Conservation (phyloP, 1,140 invertebrate genomes). For the Cotesia chilonis region DNA sequence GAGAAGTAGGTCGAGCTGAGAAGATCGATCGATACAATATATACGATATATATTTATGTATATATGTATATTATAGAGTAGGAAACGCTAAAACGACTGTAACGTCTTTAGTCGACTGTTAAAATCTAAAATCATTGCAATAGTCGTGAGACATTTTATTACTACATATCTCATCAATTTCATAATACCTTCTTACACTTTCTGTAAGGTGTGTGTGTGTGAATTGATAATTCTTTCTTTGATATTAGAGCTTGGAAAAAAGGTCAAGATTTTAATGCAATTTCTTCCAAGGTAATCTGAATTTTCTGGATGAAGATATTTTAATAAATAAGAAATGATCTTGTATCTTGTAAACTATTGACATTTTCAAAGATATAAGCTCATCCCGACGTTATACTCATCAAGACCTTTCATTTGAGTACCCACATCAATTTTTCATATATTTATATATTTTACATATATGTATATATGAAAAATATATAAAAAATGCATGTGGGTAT, state of each 20-base stretch:
- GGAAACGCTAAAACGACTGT: conserved; percentile 26
- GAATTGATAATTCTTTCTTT: background rate
- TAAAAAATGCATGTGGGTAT: too few relatives aligned
- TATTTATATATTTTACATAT: too few relatives aligned
- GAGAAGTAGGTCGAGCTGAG: conserved; percentile 31
- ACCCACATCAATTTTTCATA: too few relatives aligned
- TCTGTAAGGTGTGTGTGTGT: conserved; percentile 1
- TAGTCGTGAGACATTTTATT: conserved; percentile 7
- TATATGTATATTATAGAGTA: background rate
- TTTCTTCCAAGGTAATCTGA: too few relatives aligned
- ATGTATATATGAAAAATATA: too few relatives aligned
- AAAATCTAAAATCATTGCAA: conserved; percentile 9
- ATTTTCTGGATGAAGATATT: too few relatives aligned
- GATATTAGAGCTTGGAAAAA: background rate
- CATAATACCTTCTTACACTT: background rate
- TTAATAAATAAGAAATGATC: too few relatives aligned
- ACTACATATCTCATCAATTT: background rate
- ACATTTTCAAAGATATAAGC: too few relatives aligned
- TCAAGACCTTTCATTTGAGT: too few relatives aligned
- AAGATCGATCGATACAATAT: conserved; percentile 27
- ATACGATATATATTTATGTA: background rate
- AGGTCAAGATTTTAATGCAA: too few relatives aligned
- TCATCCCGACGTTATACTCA: too few relatives aligned
- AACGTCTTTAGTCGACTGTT: conserved; percentile 21
- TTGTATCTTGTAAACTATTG: too few relatives aligned